These are phyloP conservation scores for Ceratina calcarata DNA, from an alignment of 1,140 invertebrate genomes.

Conservation along the genomic window DNA sequence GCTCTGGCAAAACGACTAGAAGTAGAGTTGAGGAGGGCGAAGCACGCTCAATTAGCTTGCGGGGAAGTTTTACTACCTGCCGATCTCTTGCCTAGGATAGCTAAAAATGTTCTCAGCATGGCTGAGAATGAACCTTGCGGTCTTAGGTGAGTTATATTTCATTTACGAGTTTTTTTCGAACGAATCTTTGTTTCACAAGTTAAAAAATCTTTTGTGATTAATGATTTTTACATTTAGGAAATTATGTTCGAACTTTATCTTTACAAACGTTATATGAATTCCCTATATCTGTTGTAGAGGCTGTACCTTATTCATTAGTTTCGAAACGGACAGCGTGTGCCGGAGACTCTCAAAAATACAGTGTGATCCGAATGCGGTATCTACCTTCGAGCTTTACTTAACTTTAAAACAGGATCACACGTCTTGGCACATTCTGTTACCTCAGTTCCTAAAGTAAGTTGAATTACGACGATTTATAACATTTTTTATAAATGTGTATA, in stretches of 20 bases:
- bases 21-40: constrained; percentile 87
- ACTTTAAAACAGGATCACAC: constrained; percentile 90
- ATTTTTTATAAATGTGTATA: not conserved
- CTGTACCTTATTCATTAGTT: constrained; percentile 88
- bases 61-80: constrained; percentile 90
- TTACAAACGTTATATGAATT: not conserved
- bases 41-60: constrained; percentile 87
- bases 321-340: constrained; percentile 84
- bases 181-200: not conserved
- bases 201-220: no score
- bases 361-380: constrained; percentile 90
- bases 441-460: constrained; percentile 92
- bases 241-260: not conserved
- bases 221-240: no score
- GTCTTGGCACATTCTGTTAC: constrained; percentile 90
- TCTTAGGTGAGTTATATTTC: constrained; percentile 78
- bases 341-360: constrained; percentile 85
- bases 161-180: not conserved
- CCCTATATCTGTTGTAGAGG: constrained; percentile 80
- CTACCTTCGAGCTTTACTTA: constrained; percentile 92
- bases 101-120: constrained; percentile 87
- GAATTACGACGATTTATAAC: constrained; percentile 14
- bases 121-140: constrained; percentile 93
- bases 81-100: constrained; percentile 87
- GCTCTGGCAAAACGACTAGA: constrained; percentile 87